Evolutionary conservation across 2,888 invertebrate genomes (phyloP).

Genomic region (Cantharis nigra): DNA sequence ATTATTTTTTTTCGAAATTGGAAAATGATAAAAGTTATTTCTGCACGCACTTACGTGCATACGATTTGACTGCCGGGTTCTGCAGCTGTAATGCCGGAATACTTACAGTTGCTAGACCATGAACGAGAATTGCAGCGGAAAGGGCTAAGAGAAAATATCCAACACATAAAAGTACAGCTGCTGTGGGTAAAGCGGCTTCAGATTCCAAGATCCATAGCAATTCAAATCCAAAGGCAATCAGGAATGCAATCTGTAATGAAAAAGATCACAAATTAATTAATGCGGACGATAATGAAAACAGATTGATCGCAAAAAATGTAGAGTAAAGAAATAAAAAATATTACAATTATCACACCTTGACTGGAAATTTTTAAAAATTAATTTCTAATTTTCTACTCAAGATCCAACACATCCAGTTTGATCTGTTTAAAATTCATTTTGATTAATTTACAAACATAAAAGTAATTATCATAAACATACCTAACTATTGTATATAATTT

Average conservation of each 20-base stretch:
- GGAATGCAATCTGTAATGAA: constrained; percentile 58
- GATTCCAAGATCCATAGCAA: constrained; percentile 59
- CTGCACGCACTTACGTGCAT: not conserved
- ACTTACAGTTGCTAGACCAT: constrained; percentile 60
- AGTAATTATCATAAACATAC: too few relatives aligned
- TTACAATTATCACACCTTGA: too few relatives aligned
- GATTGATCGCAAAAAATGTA: too few relatives aligned
- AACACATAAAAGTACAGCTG: constrained; percentile 58
- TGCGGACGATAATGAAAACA: too few relatives aligned
- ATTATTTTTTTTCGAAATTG: not conserved
- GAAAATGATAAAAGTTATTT: not conserved
- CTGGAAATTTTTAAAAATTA: too few relatives aligned
- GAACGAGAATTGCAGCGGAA: constrained; percentile 57
- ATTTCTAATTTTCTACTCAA: too few relatives aligned
- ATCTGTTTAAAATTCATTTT: too few relatives aligned
- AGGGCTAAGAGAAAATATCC: constrained; percentile 59
- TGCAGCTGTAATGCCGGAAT: not conserved
- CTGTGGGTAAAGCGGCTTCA: constrained; percentile 55
- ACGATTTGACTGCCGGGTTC: not conserved
- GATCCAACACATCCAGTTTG: too few relatives aligned
- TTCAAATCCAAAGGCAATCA: constrained; percentile 60
- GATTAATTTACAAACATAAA: too few relatives aligned
- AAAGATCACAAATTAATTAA: constrained; percentile 12
- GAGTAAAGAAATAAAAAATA: too few relatives aligned
- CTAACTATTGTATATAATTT: too few relatives aligned